Base-by-base conservation (phyloP, 2,797 vertebrate genomes). In the Sebastes kiyomatsui region DNA sequence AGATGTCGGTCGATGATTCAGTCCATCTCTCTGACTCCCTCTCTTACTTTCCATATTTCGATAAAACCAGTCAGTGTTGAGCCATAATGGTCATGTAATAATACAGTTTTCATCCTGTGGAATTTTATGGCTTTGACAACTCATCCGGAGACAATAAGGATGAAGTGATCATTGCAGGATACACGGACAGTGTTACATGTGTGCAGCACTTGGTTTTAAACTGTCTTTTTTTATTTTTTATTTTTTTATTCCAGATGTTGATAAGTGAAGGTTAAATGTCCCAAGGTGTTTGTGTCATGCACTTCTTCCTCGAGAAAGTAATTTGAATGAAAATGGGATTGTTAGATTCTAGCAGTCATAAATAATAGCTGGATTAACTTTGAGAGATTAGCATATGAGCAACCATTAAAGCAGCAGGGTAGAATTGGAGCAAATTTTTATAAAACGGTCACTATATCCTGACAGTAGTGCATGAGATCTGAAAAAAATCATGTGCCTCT, bases 31-130 rank as follows among this genome's bases (percentile, higher is more conserved):
- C 4, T 56, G 33, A 35, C 72, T 62, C 20, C 27, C 81, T 65
- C 59, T 74, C 55, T 67, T 6, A 18, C 12, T 35, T 66, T 72
- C 22, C 28, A 79, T 55, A 54, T 33, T 75, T 76, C 28, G 5
- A 83, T 87, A 78, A 86, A 82, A 82, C 65, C 81, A 86, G 77
- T 42, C 60, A 76, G 61, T 33, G 75, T 75, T 87, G 67, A 86
- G 82, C 32, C 68, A 64, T 79, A 75, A 79, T 67, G 62, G 70
- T 82, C 79, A 38, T 58, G 64, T 83, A 32, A 81, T 70, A 79
- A 82, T 62, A 78, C 68, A 13, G 5, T 71, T 84, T 80, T 77
- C 46, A 67, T 76, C 56, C 68, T 52, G 67, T 30, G 6, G 35
- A 68, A 46, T 27, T 76, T 85, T 71, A 81, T 20, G 62, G 71